Evolutionary conservation across 1,140 invertebrate genomes (phyloP), one percentile per base, ranked within the genome.

Genomic region (Drosophila bipectinata): DNA sequence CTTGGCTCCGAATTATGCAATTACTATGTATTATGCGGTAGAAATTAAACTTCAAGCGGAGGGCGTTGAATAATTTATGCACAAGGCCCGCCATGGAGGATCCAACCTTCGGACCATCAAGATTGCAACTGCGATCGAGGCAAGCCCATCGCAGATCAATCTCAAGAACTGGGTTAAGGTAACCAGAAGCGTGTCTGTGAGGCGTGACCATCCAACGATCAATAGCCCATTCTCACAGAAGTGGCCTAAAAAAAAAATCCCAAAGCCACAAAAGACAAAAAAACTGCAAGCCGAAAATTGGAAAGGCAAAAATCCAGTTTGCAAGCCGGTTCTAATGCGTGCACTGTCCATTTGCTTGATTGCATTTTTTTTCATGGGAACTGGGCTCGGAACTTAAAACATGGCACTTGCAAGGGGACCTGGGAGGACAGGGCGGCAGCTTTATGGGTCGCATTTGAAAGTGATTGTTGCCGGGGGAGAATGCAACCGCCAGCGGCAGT

Each of bases 241-340:
- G 67, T 77, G 69, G 69, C 63, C 63, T 54, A 56, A 69, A 72
- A 73, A 73, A 41, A 3, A 21, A 21, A 1, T 28, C 44, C 15
- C 5, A 12, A 47, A 47, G 18, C 49, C 30, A 55, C 12, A 47
- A 39, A 61, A 56, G 56, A 32, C 34, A 2, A 51, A 48, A 48
- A 53, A 69, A 69, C 53, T 79, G 67, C 77, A 63, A 12, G 26
- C 79, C 64, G 24, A 60, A 81, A 83, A 83, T 72, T 87, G 74
- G 83, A 87, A 87, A 87, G 82, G 83, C 78, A 75, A 78, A 44
- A 74, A 82, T 62, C 66, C 71, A 75, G 62, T 73, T 77, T 54
- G 44, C 49, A 53, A 85, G 77, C 81, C 77, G 82, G 81, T 87
- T 87, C 83, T 87, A 87, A 78, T 85, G 79, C 79, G 79, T 83